phyloP scores from a whole-genome alignment of 2,888 invertebrate species.

The Agriopis marginaria region DNA sequence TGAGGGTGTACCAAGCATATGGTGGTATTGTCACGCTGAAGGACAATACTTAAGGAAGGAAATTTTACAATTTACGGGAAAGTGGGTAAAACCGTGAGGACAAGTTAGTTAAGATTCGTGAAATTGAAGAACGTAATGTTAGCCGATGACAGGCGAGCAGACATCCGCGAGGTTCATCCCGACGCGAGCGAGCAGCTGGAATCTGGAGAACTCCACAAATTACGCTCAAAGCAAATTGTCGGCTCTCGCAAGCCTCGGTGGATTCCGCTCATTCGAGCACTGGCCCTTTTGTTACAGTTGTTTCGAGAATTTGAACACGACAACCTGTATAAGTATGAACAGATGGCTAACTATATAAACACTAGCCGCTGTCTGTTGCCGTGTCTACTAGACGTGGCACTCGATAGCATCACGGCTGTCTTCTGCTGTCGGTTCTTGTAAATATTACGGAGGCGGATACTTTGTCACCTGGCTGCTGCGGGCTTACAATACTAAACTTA shows the following conservation, averaged over 20 bases:
- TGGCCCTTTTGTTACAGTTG: conserved; percentile 12
- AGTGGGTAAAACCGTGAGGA: background rate
- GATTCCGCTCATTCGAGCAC: conserved; percentile 18
- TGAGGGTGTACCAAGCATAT: too few species aligned
- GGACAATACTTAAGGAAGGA: too few species aligned
- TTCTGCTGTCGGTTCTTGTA: too few species aligned
- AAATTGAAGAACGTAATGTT: background rate
- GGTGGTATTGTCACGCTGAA: too few species aligned
- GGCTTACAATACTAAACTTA: too few species aligned
- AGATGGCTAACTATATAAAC: background rate
- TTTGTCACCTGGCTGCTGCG: too few species aligned
- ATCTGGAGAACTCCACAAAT: conserved; percentile 41
- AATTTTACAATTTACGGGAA: background rate
- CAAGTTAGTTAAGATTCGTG: background rate
- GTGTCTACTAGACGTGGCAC: background rate
- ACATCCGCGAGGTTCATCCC: background rate
- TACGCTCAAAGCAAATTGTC: conserved; percentile 44
- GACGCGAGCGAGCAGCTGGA: conserved; percentile 12
- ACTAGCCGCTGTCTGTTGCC: background rate
- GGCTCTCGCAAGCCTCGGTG: conserved; percentile 26
- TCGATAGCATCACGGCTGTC: too few species aligned
- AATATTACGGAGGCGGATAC: too few species aligned
- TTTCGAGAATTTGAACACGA: conserved; percentile 12
- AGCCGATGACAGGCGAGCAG: background rate
- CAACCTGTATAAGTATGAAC: background rate